Evolutionary conservation across 1,140 invertebrate genomes (phyloP).

Genomic region (Teleogryllus occipitalis): DNA sequence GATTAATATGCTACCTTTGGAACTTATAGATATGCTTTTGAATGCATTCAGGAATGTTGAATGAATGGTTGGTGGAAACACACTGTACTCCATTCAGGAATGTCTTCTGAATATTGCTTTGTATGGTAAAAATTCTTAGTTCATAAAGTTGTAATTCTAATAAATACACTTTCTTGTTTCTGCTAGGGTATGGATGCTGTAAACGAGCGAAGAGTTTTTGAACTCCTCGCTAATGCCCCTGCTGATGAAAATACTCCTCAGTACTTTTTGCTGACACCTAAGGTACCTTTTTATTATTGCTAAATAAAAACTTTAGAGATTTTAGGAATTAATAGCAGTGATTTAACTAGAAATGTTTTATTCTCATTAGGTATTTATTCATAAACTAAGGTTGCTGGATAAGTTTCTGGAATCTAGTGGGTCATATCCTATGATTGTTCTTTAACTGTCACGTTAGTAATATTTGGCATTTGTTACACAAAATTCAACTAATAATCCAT

Average conservation of each 20-base stretch:
- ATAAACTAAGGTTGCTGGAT: too few species aligned
- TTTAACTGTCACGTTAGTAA: too few species aligned
- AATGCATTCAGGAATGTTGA: background rate
- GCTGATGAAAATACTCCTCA: conserved; percentile 59
- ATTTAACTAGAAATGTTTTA: background rate
- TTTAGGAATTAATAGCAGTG: background rate
- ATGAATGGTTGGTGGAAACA: background rate
- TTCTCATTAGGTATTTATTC: background rate
- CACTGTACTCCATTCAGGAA: background rate
- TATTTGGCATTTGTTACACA: too few species aligned
- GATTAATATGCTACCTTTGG: background rate
- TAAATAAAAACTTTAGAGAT: background rate
- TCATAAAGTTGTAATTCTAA: background rate
- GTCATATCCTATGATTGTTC: too few species aligned
- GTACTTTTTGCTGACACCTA: conserved; percentile 90
- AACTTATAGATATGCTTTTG: background rate
- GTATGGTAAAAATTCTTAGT: background rate
- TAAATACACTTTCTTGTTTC: conserved; percentile 26
- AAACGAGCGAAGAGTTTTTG: conserved; percentile 83
- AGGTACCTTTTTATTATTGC: conserved; percentile 46
- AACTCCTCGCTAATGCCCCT: conserved; percentile 73
- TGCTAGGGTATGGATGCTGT: conserved; percentile 80
- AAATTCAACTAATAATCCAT: too few species aligned
- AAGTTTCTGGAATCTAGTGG: too few species aligned
- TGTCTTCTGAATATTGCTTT: background rate